A percentile compares a stretch with the other conserved stretches of the same genome.
Evolutionary conservation across 2,797 vertebrate genomes (phyloP).

Genomic region (Epinephelus coioides): DNA sequence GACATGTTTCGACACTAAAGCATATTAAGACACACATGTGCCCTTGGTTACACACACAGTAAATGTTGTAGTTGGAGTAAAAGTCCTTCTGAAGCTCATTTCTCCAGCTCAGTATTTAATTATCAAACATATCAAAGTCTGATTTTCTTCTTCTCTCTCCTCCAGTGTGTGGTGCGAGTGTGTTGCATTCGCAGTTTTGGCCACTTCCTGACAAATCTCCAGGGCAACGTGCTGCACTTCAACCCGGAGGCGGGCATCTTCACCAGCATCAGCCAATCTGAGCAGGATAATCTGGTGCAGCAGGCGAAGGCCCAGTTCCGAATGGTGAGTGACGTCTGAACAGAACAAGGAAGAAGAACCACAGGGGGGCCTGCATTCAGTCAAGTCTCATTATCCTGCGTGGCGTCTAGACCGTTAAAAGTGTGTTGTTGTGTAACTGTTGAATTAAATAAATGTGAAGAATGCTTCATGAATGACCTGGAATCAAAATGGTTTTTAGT

Average conservation of each 20-base stretch:
- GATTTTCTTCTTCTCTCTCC: background rate
- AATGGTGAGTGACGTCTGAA: constrained; percentile 89
- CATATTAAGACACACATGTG: background rate
- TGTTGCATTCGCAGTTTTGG: constrained; percentile 97
- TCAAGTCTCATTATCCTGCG: background rate
- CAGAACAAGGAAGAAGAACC: background rate
- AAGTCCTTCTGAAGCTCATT: background rate
- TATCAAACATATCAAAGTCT: background rate
- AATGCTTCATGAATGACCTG: background rate
- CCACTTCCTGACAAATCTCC: constrained; percentile 94
- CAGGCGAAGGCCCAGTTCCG: constrained; percentile 98
- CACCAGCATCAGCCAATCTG: constrained; percentile 93
- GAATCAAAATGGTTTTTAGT: background rate
- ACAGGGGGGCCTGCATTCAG: background rate
- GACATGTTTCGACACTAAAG: background rate
- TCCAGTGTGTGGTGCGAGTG: constrained; percentile 91
- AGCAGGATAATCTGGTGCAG: constrained; percentile 92
- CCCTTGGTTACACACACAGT: background rate
- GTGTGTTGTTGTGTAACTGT: constrained; percentile 25
- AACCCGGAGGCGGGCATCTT: constrained; percentile 96
- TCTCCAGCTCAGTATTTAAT: background rate
- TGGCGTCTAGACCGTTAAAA: background rate
- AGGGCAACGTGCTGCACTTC: constrained; percentile 97
- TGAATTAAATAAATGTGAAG: constrained; percentile 9
- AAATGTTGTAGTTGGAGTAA: too few relatives aligned